These are phyloP conservation scores for Sphaeridia pumilis DNA, from an alignment of 2,888 invertebrate species.

Conservation along the genomic window DNA sequence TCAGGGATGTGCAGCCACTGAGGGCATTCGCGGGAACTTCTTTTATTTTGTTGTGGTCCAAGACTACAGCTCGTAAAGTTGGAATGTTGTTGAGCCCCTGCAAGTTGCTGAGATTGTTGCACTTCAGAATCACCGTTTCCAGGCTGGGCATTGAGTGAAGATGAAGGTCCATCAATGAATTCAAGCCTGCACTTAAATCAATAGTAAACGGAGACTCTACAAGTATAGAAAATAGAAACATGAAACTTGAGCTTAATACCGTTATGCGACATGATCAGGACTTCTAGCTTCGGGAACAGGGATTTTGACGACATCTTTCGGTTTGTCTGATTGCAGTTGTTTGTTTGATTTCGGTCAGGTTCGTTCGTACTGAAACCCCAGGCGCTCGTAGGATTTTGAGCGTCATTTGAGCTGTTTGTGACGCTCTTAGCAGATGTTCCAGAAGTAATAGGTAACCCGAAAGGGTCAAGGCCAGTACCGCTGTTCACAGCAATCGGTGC, in stretches of 20 bases:
- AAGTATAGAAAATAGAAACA: not conserved
- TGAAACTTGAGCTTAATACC: constrained; percentile 22
- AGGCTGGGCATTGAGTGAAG: constrained; percentile 29
- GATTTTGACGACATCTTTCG: constrained; percentile 12
- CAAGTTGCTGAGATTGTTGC: constrained; percentile 28
- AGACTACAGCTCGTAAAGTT: constrained; percentile 23
- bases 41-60: constrained; percentile 32
- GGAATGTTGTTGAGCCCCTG: constrained; percentile 28
- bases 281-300: constrained; percentile 30
- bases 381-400: constrained; percentile 9
- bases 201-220: too few relatives aligned
- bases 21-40: constrained; percentile 26
- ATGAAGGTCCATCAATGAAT: constrained; percentile 22
- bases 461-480: constrained; percentile 14
- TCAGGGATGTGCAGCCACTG: constrained; percentile 27
- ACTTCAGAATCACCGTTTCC: constrained; percentile 29
- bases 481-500: constrained; percentile 4
- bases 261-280: constrained; percentile 32
- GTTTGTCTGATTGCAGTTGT: not conserved
- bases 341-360: constrained; percentile 9
- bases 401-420: constrained; percentile 6
- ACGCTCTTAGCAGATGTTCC: constrained; percentile 1
- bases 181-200: constrained; percentile 20
- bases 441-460: constrained; percentile 9
- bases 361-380: constrained; percentile 11